These are phyloP conservation scores for Galaxias olidus DNA, from an alignment of 2,797 vertebrate species.

Conservation along the genomic window DNA sequence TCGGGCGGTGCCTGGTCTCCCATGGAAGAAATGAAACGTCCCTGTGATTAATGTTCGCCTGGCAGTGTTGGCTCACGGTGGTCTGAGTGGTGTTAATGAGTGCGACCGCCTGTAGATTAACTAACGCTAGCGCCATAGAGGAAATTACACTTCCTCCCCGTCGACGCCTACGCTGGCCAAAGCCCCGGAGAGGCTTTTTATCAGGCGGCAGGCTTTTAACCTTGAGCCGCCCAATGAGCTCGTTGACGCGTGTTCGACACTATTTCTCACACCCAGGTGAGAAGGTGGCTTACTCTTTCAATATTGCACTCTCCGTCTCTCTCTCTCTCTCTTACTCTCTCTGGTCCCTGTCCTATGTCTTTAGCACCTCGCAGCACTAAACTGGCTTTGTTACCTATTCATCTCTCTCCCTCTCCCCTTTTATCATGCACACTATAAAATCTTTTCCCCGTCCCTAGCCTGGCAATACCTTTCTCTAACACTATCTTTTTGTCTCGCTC, in stretches of 20 bases:
- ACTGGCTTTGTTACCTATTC: not conserved
- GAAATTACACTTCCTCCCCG: conserved; percentile 75
- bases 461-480: conserved; percentile 42
- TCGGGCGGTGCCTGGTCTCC: conserved; percentile 28
- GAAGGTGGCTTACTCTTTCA: conserved; percentile 27
- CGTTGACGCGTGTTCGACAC: conserved; percentile 54
- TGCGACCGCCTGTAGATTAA: conserved; percentile 74
- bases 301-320: conserved; percentile 5
- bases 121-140: conserved; percentile 66
- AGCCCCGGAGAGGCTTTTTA: conserved; percentile 72
- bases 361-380: not conserved
- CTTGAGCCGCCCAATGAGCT: conserved; percentile 78
- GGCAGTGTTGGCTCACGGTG: conserved; percentile 65
- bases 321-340: conserved; percentile 44
- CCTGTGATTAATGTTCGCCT: conserved; percentile 74
- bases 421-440: conserved; percentile 41
- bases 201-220: conserved; percentile 79
- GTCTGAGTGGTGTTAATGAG: conserved; percentile 76
- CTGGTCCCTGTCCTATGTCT: conserved; percentile 14
- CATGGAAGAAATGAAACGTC: conserved; percentile 71
- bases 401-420: not conserved
- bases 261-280: conserved; percentile 63
- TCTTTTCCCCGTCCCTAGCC: conserved; percentile 38
- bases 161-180: conserved; percentile 50
- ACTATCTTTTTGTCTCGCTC: conserved; percentile 52